Evolutionary conservation across 1,140 invertebrate species (phyloP).

Genomic region (Lucilia cuprina): DNA sequence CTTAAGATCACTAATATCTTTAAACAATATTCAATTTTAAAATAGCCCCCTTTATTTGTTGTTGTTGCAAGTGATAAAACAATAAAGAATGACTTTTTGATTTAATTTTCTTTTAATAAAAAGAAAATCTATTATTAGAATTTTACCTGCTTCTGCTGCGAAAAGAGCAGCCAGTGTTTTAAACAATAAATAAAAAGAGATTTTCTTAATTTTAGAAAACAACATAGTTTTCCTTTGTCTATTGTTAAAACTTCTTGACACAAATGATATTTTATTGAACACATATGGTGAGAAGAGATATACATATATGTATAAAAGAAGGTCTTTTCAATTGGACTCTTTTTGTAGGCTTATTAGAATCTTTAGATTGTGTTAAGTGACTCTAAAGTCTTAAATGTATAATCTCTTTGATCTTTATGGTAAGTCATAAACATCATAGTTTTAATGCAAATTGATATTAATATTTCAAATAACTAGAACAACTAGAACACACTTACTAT

Average conservation of each 20-base stretch:
- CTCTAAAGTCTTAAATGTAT: too few species aligned
- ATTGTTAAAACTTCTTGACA: neutral
- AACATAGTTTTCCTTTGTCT: neutral
- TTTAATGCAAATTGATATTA: too few species aligned
- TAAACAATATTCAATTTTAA: neutral
- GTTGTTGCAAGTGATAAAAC: neutral
- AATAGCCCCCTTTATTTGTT: neutral
- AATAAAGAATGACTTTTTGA: conserved; percentile 9
- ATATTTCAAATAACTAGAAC: too few species aligned
- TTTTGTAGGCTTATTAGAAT: too few species aligned
- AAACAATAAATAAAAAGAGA: neutral
- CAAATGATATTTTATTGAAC: neutral
- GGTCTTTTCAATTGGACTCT: too few species aligned
- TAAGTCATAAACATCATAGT: too few species aligned
- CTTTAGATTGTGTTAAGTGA: too few species aligned
- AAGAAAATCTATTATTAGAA: neutral
- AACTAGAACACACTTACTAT: too few species aligned
- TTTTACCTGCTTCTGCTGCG: neutral
- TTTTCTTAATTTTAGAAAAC: neutral
- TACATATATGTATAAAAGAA: too few species aligned
- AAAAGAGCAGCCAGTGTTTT: neutral
- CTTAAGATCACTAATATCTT: neutral
- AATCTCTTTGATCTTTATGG: too few species aligned
- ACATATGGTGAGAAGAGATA: neutral
- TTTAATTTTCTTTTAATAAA: neutral